Percentiles rank a stretch among this genome's conserved stretches.
Evolutionary conservation across 2,113 vertebrate species (phyloP).

Genomic region (Solea solea): DNA sequence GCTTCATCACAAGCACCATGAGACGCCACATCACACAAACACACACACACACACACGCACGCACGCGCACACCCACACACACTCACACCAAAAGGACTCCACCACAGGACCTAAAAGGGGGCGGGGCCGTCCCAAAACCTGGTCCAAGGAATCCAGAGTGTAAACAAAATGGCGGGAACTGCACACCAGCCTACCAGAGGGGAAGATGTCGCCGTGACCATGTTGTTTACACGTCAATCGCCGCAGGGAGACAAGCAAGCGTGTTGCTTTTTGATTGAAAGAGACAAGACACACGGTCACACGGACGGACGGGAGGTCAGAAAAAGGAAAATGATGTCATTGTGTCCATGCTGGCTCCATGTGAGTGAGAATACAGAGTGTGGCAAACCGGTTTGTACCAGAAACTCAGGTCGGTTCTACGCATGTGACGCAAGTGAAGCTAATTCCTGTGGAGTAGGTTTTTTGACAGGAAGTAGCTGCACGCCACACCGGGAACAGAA

Average conservation of each 20-base stretch:
- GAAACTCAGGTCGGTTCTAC: no score
- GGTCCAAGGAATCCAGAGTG: conserved; percentile 67
- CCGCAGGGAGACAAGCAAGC: conserved; percentile 16
- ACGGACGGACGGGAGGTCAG: background rate
- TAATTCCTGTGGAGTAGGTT: no score
- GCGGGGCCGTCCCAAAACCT: conserved; percentile 51
- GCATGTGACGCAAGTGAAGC: no score
- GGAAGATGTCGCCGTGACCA: conserved; percentile 50
- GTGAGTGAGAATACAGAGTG: background rate
- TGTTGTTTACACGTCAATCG: conserved; percentile 45
- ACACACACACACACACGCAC: conserved; percentile 25
- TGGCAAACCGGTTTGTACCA: no score
- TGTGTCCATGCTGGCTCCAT: background rate
- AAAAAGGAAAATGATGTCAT: background rate
- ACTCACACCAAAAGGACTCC: conserved; percentile 54
- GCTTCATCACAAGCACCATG: conserved; percentile 61
- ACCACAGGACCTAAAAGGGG: conserved; percentile 48
- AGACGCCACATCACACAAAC: conserved; percentile 51
- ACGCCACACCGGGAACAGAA: no score
- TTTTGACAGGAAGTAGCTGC: no score
- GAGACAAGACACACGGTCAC: background rate
- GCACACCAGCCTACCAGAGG: conserved; percentile 67
- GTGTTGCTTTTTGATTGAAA: background rate
- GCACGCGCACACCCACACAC: conserved; percentile 33
- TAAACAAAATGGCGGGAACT: conserved; percentile 71